Base-by-base conservation (phyloP, 2,113 vertebrate species). In the Calyptomena viridis region DNA sequence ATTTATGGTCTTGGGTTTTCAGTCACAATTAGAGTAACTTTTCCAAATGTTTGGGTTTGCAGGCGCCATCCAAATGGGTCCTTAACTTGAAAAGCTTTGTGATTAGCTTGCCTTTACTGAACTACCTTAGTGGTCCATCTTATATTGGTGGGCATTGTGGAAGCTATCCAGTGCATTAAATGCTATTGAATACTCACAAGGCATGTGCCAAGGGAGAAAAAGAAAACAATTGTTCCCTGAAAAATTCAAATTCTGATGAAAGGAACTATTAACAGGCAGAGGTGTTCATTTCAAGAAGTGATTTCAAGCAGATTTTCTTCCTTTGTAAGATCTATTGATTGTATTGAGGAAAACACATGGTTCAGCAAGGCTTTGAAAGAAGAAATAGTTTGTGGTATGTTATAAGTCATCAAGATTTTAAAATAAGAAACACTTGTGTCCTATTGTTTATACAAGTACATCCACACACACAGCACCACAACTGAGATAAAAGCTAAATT, bases 1-100 rank as follows among this genome's bases (percentile, higher is more conserved):
- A 95, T 94, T 97, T 97, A 93, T 13, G 56, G 89, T 85, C 94
- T 94, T 89, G 87, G 95, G 83, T 97, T 97, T 95, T 95, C 84
- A 94, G 85, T 95, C 93, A 93, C 66, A 97, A 97, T 95, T 91
- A 92, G 87, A 93, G 86, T 20, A 93, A 80, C 66, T 93, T 96
- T 94, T 94, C 95, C 93, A 93, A 96, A 96, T 91, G 84, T 96
- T 90, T 89, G 82, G 94, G 95, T 82, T 93, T 93, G 68, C 21
- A 87, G 95, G 86, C 59, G 2, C 93, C 83, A 82, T 47, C 42
- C 76, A 95, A 94, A 87, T 62, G 71, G 91, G 85, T 84, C 78
- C 81, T 96, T 78, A 79, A 93, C 69, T 79, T 73, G 96, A 77
- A 93, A 96, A 76, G 33, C 64, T 84, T 81, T 93, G 72, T 82